These are phyloP conservation scores for Luperina testacea DNA, from an alignment of 2,888 invertebrate species.

Conservation along the genomic window DNA sequence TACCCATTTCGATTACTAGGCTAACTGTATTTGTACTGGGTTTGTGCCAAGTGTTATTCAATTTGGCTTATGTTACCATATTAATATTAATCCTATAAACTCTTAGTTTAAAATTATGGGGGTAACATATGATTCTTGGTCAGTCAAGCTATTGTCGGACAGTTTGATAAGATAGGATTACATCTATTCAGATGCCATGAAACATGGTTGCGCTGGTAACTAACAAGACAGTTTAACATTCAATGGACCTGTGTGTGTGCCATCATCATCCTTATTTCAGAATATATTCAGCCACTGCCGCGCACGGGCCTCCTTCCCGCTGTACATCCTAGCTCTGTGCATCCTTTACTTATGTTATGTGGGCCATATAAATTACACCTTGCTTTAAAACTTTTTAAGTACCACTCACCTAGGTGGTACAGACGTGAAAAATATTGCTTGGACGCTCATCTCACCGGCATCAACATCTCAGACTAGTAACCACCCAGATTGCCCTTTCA, in stretches of 20 bases:
- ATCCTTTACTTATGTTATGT: background rate
- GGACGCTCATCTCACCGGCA: background rate
- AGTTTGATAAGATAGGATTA: background rate
- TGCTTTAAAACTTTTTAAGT: too few species aligned
- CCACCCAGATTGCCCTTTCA: background rate
- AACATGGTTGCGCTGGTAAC: background rate
- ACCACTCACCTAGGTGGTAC: background rate
- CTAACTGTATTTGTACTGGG: constrained; percentile 22
- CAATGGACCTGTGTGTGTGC: background rate
- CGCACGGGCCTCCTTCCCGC: background rate
- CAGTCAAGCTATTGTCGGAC: too few species aligned
- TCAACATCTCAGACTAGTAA: background rate
- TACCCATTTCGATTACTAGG: constrained; percentile 1
- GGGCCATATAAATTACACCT: background rate
- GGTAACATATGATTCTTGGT: background rate
- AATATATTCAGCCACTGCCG: background rate
- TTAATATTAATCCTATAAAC: constrained; percentile 3
- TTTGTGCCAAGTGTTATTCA: constrained; percentile 38
- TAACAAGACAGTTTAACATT: background rate
- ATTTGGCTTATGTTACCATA: background rate
- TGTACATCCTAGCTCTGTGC: background rate
- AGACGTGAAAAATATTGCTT: background rate
- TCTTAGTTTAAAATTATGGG: constrained; percentile 22
- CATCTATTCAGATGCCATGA: background rate
- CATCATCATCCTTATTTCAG: background rate